phyloP scores from a whole-genome alignment of 2,113 vertebrate genomes.

The Myiozetetes cayanensis region DNA sequence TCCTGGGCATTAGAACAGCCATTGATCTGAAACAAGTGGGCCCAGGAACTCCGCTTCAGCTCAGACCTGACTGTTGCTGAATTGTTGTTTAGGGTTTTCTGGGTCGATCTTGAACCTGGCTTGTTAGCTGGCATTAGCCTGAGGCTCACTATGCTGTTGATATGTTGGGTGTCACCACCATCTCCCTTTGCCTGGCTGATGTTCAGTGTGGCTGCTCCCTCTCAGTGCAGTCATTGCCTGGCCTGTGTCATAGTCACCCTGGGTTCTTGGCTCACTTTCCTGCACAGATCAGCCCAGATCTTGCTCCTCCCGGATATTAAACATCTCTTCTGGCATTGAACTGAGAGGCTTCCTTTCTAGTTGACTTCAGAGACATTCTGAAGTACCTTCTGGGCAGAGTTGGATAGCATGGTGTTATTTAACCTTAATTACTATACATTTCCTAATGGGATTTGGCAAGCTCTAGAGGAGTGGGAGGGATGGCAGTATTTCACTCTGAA shows the following conservation, averaged over 20 bases:
- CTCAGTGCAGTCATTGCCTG: not conserved
- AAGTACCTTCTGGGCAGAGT: not conserved
- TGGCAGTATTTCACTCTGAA: slow-evolving; percentile 1
- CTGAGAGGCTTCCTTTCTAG: not conserved
- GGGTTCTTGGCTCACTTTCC: not conserved
- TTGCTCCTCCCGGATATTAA: not conserved
- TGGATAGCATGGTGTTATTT: not conserved
- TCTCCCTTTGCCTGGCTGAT: not conserved
- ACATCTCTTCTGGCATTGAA: not conserved
- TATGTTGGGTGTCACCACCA: not conserved
- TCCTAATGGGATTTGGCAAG: slow-evolving; percentile 21
- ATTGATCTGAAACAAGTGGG: not conserved
- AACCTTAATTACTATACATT: slow-evolving; percentile 7
- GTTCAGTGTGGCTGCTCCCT: not conserved
- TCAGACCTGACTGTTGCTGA: not conserved
- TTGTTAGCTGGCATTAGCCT: not conserved
- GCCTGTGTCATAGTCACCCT: not conserved
- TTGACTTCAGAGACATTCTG: not conserved
- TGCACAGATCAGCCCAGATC: not conserved
- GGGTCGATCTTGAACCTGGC: not conserved
- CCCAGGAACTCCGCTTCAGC: not conserved
- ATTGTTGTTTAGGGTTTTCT: not conserved
- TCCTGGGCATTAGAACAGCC: not conserved
- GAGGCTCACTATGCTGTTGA: not conserved
- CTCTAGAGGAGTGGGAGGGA: not conserved